Percentiles rank a stretch among this genome's conserved stretches.
Evolutionary conservation across 2,113 vertebrate genomes (phyloP).

Genomic region (Apeltes quadracus): DNA sequence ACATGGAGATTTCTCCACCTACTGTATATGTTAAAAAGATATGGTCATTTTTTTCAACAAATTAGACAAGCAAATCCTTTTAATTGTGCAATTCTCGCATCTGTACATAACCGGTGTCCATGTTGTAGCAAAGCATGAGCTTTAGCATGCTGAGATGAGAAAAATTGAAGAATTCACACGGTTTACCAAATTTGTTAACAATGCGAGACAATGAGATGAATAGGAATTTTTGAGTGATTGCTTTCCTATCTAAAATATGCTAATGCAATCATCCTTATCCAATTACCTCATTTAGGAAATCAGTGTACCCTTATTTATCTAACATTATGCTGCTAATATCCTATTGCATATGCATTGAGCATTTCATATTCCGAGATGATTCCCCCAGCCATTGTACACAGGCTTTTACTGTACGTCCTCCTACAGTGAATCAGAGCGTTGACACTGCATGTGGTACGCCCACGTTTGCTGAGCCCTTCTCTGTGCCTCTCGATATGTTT

Average conservation of each 20-base stretch:
- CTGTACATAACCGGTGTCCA: neutral
- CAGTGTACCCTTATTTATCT: conserved; percentile 66
- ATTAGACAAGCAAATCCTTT: neutral
- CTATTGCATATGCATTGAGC: conserved; percentile 52
- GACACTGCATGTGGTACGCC: conserved; percentile 37
- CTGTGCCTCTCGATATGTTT: conserved; percentile 49
- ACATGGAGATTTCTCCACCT: neutral
- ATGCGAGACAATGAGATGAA: conserved; percentile 63
- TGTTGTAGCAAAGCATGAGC: neutral
- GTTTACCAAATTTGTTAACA: conserved; percentile 55
- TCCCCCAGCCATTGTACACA: conserved; percentile 38
- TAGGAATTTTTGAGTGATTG: conserved; percentile 58
- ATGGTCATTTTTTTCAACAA: neutral
- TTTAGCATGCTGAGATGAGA: conserved; percentile 1
- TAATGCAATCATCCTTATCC: conserved; percentile 74
- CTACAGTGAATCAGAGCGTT: conserved; percentile 32
- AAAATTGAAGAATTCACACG: conserved; percentile 31
- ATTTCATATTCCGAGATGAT: conserved; percentile 34
- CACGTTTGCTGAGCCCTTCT: conserved; percentile 62
- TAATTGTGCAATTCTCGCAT: neutral
- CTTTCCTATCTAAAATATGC: conserved; percentile 61
- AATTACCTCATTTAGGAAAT: conserved; percentile 73
- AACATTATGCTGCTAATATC: conserved; percentile 64
- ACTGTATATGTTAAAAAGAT: neutral
- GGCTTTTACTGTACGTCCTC: conserved; percentile 38